Evolutionary conservation across 1,140 invertebrate species (phyloP).

Genomic region (Aphidius ervi): DNA sequence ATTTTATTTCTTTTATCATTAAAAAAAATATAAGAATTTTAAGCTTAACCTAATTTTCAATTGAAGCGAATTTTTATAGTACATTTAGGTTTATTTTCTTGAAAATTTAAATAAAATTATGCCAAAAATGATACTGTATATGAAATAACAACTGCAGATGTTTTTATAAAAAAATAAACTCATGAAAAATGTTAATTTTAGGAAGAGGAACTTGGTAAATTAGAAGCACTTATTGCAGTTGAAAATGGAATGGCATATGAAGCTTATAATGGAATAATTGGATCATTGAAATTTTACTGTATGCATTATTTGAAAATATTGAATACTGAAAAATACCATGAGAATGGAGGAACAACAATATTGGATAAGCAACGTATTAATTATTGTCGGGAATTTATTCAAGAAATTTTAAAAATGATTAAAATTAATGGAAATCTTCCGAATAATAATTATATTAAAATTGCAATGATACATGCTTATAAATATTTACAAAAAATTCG

Average conservation of each 20-base stretch:
- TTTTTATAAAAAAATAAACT: not conserved
- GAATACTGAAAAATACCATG: constrained; percentile 30
- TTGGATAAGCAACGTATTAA: constrained; percentile 44
- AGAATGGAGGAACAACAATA: constrained; percentile 39
- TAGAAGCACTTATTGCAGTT: constrained; percentile 35
- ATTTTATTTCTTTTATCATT: too few species aligned
- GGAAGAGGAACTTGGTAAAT: constrained; percentile 35
- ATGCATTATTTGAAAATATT: constrained; percentile 37
- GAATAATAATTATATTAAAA: constrained; percentile 41
- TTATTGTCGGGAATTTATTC: constrained; percentile 37
- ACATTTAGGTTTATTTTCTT: too few species aligned
- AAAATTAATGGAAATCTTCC: constrained; percentile 42
- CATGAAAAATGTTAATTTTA: constrained; percentile 25
- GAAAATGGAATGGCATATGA: constrained; percentile 31
- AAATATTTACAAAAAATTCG: constrained; percentile 38
- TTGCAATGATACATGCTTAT: constrained; percentile 45
- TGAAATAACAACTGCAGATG: too few species aligned
- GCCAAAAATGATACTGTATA: too few species aligned
- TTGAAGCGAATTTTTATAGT: too few species aligned
- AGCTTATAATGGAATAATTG: constrained; percentile 40
- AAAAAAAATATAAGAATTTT: too few species aligned
- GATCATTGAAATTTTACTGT: constrained; percentile 34
- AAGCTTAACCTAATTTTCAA: too few species aligned
- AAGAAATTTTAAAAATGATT: constrained; percentile 39
- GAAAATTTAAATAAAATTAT: too few species aligned